Conservation (phyloP, 2,797 vertebrate genomes). For the Neostethus bicornis region DNA sequence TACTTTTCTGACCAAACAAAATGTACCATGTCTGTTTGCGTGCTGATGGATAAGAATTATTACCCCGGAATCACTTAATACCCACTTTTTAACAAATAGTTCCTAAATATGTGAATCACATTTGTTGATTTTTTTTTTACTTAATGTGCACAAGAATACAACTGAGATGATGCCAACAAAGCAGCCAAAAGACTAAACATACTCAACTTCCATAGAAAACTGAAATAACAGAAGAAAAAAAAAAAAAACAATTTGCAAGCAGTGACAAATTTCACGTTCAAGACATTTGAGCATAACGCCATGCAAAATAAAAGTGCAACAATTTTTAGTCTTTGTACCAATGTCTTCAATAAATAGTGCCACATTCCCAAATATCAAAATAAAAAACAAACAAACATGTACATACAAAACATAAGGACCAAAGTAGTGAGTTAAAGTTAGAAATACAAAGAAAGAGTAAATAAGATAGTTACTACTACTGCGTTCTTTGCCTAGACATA, state of each 20-base stretch:
- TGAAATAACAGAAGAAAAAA: conserved; percentile 53
- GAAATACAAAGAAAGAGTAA: conserved; percentile 83
- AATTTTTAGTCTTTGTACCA: conserved; percentile 26
- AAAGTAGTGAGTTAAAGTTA: conserved; percentile 74
- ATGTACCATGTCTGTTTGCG: too few species aligned
- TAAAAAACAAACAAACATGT: conserved; percentile 45
- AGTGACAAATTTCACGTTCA: conserved; percentile 53
- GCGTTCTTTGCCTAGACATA: conserved; percentile 99
- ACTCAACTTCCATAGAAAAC: conserved; percentile 30
- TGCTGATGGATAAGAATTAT: too few species aligned
- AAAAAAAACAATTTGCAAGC: conserved; percentile 66
- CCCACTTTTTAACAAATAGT: too few species aligned
- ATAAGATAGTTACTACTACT: conserved; percentile 99
- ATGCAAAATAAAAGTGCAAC: conserved; percentile 71
- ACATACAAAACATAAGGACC: conserved; percentile 81
- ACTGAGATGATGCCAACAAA: conserved; percentile 44
- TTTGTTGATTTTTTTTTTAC: too few species aligned
- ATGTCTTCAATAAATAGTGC: conserved; percentile 56
- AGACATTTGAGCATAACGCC: conserved; percentile 55
- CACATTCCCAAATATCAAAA: conserved; percentile 65
- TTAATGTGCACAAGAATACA: conserved; percentile 19
- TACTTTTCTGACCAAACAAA: too few species aligned
- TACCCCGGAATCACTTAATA: too few species aligned
- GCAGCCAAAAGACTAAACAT: conserved; percentile 70
- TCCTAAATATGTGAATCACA: too few species aligned